These are phyloP conservation scores for Lanius ludovicianus DNA, from an alignment of 2,113 vertebrate genomes.

Conservation along the genomic window DNA sequence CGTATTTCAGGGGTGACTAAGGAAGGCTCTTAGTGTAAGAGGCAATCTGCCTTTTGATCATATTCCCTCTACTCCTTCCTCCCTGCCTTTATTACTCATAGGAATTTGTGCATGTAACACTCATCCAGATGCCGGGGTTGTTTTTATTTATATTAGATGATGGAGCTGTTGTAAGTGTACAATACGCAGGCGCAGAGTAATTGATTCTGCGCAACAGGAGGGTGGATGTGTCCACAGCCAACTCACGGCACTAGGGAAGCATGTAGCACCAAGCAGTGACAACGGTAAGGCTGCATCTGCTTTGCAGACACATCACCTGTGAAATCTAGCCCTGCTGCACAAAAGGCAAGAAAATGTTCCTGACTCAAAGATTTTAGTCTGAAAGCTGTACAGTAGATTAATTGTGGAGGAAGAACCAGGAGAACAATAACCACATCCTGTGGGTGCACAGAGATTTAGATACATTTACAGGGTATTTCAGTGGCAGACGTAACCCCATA, in stretches of 20 bases:
- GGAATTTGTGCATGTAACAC: background rate
- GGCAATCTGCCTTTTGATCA: background rate
- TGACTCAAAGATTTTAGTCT: background rate
- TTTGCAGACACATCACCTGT: background rate
- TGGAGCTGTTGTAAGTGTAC: background rate
- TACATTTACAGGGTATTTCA: background rate
- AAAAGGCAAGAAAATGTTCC: background rate
- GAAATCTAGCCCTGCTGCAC: background rate
- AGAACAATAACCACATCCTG: background rate
- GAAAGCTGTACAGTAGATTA: background rate
- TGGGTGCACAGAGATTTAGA: background rate
- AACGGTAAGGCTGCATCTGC: background rate
- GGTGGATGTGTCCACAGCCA: rapidly evolving
- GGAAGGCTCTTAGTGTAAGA: background rate
- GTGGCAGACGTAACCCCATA: background rate
- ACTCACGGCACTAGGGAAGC: background rate
- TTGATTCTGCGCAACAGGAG: rapidly evolving
- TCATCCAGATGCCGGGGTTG: background rate
- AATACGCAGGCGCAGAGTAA: rapidly evolving
- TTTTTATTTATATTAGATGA: background rate
- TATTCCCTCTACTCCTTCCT: background rate
- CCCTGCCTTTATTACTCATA: background rate
- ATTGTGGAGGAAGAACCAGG: background rate
- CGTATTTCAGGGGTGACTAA: background rate
- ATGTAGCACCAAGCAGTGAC: rapidly evolving